Evolutionary conservation across 2,888 invertebrate genomes (phyloP).

Genomic region (Meliscaeva auricollis): DNA sequence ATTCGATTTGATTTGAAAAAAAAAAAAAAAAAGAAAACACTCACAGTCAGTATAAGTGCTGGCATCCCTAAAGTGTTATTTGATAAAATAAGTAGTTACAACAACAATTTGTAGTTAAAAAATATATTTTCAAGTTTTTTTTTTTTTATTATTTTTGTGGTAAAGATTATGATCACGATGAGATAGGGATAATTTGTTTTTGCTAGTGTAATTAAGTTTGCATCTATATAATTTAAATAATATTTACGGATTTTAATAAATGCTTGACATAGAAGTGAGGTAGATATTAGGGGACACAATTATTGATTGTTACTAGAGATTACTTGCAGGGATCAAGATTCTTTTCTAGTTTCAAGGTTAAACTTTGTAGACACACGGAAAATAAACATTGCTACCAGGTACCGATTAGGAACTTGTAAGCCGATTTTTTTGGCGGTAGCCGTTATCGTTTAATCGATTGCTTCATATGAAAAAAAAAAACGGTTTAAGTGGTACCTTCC

Average conservation of each 20-base stretch:
- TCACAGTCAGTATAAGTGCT: not conserved
- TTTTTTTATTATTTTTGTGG: no score
- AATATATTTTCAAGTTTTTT: not conserved
- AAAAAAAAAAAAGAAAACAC: not conserved
- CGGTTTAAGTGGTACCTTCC: no score
- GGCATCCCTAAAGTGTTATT: not conserved
- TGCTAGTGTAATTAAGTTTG: not conserved
- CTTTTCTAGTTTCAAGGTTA: no score
- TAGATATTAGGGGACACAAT: not conserved
- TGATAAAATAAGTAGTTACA: not conserved
- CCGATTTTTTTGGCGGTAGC: no score
- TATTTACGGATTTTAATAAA: not conserved
- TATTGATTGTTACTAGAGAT: not conserved
- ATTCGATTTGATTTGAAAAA: conserved; percentile 8
- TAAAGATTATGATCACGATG: conserved; percentile 1
- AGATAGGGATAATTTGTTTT: conserved; percentile 8
- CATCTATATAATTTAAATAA: not conserved
- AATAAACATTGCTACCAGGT: no score
- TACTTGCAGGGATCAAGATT: not conserved
- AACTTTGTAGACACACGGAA: no score
- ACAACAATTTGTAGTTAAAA: not conserved
- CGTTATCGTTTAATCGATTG: no score
- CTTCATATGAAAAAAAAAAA: no score
- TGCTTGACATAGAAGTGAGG: not conserved
- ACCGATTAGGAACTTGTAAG: no score